A percentile compares a stretch with the other conserved stretches of the same genome.
Evolutionary conservation across 2,888 invertebrate genomes (phyloP).

Genomic region (Saturnia japonica): DNA sequence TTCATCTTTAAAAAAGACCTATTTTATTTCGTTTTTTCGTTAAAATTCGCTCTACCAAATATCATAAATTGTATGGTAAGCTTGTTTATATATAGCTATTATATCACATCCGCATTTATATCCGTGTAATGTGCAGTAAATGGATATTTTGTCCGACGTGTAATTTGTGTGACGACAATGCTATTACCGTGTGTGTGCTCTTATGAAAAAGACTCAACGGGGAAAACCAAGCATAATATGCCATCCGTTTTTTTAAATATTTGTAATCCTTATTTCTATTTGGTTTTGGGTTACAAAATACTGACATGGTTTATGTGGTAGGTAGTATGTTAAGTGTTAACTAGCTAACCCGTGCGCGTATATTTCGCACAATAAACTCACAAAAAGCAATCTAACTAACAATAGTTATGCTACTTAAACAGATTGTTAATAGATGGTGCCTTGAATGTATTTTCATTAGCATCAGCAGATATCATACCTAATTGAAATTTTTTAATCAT

Average conservation of each 20-base stretch:
- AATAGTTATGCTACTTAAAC: too few relatives aligned
- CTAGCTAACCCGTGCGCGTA: too few relatives aligned
- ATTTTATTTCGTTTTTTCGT: too few relatives aligned
- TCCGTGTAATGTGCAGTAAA: slow-evolving; percentile 8
- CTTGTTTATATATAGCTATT: not conserved
- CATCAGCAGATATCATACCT: too few relatives aligned
- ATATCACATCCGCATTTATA: slow-evolving; percentile 7
- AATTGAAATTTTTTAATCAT: too few relatives aligned
- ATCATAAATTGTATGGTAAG: not conserved
- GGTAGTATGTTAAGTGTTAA: not conserved
- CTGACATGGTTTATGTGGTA: not conserved
- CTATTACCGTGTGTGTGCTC: not conserved
- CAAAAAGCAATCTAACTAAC: too few relatives aligned
- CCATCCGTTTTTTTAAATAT: not conserved
- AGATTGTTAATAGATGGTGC: too few relatives aligned
- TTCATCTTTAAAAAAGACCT: too few relatives aligned
- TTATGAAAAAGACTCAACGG: not conserved
- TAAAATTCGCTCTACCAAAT: not conserved
- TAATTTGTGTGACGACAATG: slow-evolving; percentile 3
- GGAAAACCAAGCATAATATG: not conserved
- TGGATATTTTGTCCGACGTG: not conserved
- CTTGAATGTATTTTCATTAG: too few relatives aligned
- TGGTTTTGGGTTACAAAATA: not conserved
- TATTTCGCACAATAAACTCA: too few relatives aligned
- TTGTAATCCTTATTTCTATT: not conserved